Conservation (phyloP, 2,888 invertebrate genomes). For the Oscheius sp. region DNA sequence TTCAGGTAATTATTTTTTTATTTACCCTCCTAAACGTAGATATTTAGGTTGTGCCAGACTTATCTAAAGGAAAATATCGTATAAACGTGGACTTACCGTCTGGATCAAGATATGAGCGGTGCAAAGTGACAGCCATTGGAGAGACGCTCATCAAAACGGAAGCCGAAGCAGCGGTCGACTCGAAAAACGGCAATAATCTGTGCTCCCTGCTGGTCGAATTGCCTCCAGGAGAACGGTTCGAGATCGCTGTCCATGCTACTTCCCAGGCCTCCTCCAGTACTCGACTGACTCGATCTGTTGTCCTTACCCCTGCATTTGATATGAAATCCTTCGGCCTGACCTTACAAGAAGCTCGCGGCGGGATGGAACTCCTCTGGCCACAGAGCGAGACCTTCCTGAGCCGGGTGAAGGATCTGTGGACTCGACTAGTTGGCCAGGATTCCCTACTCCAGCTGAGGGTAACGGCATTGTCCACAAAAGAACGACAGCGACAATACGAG, state of each 20-base stretch:
- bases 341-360: conserved; percentile 60
- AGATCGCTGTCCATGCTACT: conserved; percentile 49
- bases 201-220: conserved; percentile 55
- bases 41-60: conserved; percentile 56
- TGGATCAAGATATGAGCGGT: conserved; percentile 54
- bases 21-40: not conserved
- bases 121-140: conserved; percentile 59
- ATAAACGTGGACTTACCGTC: conserved; percentile 55
- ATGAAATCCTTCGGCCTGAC: conserved; percentile 66
- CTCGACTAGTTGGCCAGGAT: conserved; percentile 66
- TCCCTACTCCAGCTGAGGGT: conserved; percentile 65
- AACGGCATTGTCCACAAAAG: conserved; percentile 36
- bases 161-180: conserved; percentile 52
- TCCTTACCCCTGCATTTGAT: conserved; percentile 70
- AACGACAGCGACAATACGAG: conserved; percentile 51
- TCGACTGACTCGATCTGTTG: conserved; percentile 65
- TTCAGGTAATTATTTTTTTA: conserved; percentile 57
- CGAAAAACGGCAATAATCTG: conserved; percentile 25
- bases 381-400: conserved; percentile 64
- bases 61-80: conserved; percentile 64
- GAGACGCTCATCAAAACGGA: conserved; percentile 56
- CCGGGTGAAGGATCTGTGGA: conserved; percentile 66
- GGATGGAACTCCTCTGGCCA: conserved; percentile 68
- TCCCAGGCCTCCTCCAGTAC: conserved; percentile 54
- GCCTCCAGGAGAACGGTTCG: conserved; percentile 59